These are phyloP conservation scores for Sturmia bella DNA, from an alignment of 2,888 invertebrate species.

Conservation along the genomic window DNA sequence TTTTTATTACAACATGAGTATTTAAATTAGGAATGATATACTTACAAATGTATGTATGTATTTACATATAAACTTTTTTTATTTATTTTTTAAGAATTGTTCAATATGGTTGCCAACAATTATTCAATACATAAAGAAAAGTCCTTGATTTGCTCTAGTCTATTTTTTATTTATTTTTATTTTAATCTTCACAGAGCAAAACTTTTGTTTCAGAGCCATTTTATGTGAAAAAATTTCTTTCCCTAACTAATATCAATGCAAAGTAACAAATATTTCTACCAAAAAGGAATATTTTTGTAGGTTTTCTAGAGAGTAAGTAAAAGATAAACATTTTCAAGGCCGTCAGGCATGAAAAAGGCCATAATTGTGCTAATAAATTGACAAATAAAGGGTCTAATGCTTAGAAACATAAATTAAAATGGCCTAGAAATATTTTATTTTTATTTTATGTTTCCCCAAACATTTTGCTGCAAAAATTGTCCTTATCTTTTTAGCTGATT, in stretches of 20 bases:
- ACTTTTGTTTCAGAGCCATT: constrained; percentile 5
- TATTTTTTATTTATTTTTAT: neutral
- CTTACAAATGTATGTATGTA: no score
- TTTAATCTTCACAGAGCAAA: constrained; percentile 10
- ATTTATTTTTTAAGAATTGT: constrained; percentile 40
- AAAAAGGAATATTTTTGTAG: constrained; percentile 6
- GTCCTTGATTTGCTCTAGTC: constrained; percentile 32
- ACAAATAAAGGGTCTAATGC: neutral
- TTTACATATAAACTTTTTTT: no score
- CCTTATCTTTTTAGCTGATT: neutral
- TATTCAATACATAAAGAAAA: neutral
- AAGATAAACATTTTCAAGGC: constrained; percentile 35
- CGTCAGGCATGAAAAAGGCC: constrained; percentile 2
- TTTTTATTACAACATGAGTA: neutral
- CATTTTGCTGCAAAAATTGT: constrained; percentile 13
- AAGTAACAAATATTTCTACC: constrained; percentile 42
- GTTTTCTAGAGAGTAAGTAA: neutral
- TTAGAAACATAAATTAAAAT: constrained; percentile 16
- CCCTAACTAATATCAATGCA: constrained; percentile 8
- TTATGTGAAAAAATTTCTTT: neutral
- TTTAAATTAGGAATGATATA: neutral
- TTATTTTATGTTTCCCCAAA: constrained; percentile 4
- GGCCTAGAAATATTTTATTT: constrained; percentile 1
- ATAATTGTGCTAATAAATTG: constrained; percentile 24
- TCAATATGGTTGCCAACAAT: constrained; percentile 56